Percentiles rank a stretch among this genome's conserved stretches.
Conservation (phyloP, 1,140 invertebrate genomes). For the Cataglyphis hispanica region DNA sequence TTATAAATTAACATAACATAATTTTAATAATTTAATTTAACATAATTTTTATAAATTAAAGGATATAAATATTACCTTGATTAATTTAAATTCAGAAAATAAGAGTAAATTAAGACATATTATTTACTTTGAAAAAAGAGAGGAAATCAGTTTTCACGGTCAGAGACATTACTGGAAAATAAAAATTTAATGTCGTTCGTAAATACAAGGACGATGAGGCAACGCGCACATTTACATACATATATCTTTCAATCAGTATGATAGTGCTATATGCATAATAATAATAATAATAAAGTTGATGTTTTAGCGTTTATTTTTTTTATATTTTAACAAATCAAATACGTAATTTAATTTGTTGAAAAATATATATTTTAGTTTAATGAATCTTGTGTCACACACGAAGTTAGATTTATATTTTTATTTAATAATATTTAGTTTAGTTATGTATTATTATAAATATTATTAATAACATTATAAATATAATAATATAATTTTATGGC, state of each 20-base stretch:
- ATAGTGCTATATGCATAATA: neutral
- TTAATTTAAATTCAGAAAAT: neutral
- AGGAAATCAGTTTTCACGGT: neutral
- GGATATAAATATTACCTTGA: neutral
- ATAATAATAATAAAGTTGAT: too few species aligned
- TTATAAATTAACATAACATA: too few species aligned
- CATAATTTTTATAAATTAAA: conserved; percentile 10
- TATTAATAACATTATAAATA: too few species aligned
- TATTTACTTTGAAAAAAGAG: neutral
- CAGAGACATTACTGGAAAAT: neutral
- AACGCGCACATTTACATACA: neutral
- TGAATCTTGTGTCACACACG: too few species aligned
- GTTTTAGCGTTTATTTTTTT: neutral
- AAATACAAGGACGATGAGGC: conserved; percentile 29
- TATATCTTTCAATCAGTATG: neutral
- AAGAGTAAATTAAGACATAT: conserved; percentile 12
- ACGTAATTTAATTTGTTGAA: neutral
- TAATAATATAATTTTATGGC: too few species aligned
- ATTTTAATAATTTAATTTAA: too few species aligned
- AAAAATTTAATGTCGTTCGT: conserved; percentile 19
- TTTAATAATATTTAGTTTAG: too few species aligned
- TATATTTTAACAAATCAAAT: neutral
- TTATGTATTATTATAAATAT: too few species aligned
- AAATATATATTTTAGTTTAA: too few species aligned
- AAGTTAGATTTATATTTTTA: too few species aligned